These are phyloP conservation scores for crab-eating macaque (Macaca fascicularis) DNA, from an alignment of 2,113 vertebrate genomes.

Conservation along the genomic window T2T-MFA8v1.1 NC_088376.1:201512501-201513000, in stretches of 20 bases:
- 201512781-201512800: background rate
- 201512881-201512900: background rate
- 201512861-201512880: background rate
- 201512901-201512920: background rate
- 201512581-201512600: background rate
- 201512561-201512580: background rate
- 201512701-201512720: rapidly evolving
- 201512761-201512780: background rate
- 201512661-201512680: rapidly evolving
- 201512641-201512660: background rate
- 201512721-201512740: rapidly evolving
- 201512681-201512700: rapidly evolving
- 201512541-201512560: background rate
- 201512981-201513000: background rate
- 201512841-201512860: background rate
- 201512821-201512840: background rate
- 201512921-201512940: background rate
- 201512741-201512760: rapidly evolving
- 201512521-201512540: background rate
- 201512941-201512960: background rate
- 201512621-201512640: background rate
- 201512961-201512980: background rate
- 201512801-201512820: background rate
- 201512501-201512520: background rate
- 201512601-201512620: background rate